Conservation (phyloP, 2,797 vertebrate species). For the Tinamus major region DNA sequence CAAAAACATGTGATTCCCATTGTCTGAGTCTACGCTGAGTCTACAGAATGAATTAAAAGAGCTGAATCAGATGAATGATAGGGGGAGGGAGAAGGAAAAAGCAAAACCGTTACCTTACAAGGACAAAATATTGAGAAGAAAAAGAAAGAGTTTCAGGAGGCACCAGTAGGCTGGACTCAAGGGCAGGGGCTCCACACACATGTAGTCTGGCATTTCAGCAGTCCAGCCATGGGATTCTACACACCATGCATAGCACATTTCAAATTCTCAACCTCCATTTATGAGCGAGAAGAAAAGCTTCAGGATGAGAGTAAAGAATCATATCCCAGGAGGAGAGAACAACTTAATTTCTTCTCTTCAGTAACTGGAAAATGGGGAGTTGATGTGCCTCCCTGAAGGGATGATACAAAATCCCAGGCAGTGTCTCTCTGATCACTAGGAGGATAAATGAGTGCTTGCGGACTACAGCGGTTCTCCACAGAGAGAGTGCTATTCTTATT, state of each 20-base stretch:
- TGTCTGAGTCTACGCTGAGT: neutral
- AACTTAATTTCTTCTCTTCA: constrained; percentile 18
- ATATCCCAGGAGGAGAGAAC: neutral
- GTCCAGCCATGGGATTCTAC: neutral
- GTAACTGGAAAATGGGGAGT: neutral
- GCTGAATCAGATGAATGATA: neutral
- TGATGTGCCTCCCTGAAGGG: neutral
- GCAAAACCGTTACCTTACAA: constrained; percentile 14
- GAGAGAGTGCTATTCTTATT: neutral
- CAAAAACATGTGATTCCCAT: neutral
- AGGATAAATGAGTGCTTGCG: neutral
- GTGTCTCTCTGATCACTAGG: neutral
- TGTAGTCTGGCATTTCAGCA: accelerated
- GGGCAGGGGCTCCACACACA: neutral
- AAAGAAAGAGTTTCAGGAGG: neutral
- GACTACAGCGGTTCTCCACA: neutral
- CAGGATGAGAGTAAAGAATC: neutral
- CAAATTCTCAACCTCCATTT: neutral
- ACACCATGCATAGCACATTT: accelerated
- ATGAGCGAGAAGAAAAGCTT: neutral
- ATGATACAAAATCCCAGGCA: neutral
- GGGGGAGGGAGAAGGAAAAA: neutral
- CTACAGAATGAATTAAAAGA: neutral
- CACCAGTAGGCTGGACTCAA: neutral
- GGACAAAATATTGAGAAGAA: neutral